Conservation (phyloP, 1,140 invertebrate species). For the Lysiphlebus fabarum region DNA sequence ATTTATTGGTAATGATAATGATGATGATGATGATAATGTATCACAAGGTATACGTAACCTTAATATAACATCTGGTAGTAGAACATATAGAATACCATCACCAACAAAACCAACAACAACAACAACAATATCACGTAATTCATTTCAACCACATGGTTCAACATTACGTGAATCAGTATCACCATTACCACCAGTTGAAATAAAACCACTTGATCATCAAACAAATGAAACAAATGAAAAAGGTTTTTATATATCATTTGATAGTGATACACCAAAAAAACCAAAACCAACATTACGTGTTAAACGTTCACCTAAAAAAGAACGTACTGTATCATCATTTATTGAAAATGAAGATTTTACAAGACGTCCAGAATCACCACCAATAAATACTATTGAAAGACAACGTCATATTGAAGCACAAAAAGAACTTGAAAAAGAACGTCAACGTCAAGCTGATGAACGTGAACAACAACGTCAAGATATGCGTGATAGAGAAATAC, state of each 20-base stretch:
- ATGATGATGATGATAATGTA: slow-evolving; percentile 60
- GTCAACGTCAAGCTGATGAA: slow-evolving; percentile 46
- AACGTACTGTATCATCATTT: slow-evolving; percentile 44
- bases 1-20: slow-evolving; percentile 71
- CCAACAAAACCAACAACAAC: slow-evolving; percentile 64
- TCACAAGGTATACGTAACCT: slow-evolving; percentile 66
- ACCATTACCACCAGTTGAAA: slow-evolving; percentile 42
- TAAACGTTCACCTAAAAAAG: slow-evolving; percentile 75
- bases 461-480: slow-evolving; percentile 45
- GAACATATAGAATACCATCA: slow-evolving; percentile 83
- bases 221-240: slow-evolving; percentile 65
- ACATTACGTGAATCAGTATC: slow-evolving; percentile 52
- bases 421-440: slow-evolving; percentile 50
- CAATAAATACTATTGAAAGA: slow-evolving; percentile 30
- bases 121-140: slow-evolving; percentile 66
- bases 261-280: slow-evolving; percentile 80
- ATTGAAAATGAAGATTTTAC: slow-evolving; percentile 45
- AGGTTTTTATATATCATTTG: slow-evolving; percentile 94
- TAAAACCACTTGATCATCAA: slow-evolving; percentile 47
- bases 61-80: slow-evolving; percentile 80
- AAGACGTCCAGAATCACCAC: slow-evolving; percentile 39
- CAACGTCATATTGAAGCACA: slow-evolving; percentile 42
- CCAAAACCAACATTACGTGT: slow-evolving; percentile 78
- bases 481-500: slow-evolving; percentile 41
- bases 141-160: slow-evolving; percentile 62